Evolutionary conservation across 2,797 vertebrate genomes (phyloP).

Genomic region (Triplophysa bombifrons): DNA sequence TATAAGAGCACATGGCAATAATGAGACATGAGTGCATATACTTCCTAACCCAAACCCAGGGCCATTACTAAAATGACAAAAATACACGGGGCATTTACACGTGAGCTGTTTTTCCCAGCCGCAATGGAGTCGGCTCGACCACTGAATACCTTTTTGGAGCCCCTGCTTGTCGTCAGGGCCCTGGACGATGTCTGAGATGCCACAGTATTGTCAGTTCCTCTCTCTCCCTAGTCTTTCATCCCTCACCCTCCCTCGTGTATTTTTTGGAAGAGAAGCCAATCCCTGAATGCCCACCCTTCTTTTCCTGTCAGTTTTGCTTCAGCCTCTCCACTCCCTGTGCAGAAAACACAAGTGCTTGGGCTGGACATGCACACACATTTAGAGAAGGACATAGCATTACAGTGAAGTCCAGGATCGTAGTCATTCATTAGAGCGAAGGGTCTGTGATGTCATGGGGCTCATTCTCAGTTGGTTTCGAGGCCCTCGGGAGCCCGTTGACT

Average conservation of each 20-base stretch:
- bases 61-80: background rate
- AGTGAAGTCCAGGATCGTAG: constrained; percentile 3
- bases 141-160: background rate
- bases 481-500: constrained; percentile 23
- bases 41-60: background rate
- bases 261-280: constrained; percentile 22
- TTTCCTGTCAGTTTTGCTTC: constrained; percentile 40
- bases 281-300: constrained; percentile 42
- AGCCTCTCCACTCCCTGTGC: constrained; percentile 33
- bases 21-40: too few relatives aligned
- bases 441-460: constrained; percentile 40
- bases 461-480: constrained; percentile 44
- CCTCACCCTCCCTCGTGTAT: constrained; percentile 28
- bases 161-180: background rate
- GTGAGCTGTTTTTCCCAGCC: background rate
- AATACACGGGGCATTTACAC: background rate
- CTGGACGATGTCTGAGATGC: background rate
- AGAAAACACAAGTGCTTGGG: constrained; percentile 32
- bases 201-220: constrained; percentile 1
- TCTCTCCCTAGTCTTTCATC: constrained; percentile 7
- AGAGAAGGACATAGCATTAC: constrained; percentile 6
- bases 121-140: too few relatives aligned
- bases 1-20: too few relatives aligned
- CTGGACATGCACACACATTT: constrained; percentile 20
- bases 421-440: constrained; percentile 4